phyloP scores from a whole-genome alignment of 2,888 invertebrate genomes.

The Prosopocoilus inquinatus region DNA sequence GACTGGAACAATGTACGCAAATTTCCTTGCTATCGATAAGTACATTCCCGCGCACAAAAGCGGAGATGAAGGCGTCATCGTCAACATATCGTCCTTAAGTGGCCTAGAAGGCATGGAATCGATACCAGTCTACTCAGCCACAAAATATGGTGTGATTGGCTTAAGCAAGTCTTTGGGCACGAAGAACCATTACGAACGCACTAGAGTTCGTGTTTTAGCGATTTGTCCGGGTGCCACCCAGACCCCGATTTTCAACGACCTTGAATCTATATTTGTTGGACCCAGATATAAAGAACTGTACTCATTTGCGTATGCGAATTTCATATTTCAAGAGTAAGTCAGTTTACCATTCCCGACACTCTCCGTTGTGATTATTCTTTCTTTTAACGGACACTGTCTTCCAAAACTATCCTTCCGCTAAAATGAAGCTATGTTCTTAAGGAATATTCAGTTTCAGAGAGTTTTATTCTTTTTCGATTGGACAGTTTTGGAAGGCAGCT shows the following conservation, averaged over 20 bases:
- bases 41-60: slow-evolving; percentile 12
- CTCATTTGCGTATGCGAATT: not conserved
- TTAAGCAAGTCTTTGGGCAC: slow-evolving; percentile 5
- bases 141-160: slow-evolving; percentile 9
- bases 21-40: slow-evolving; percentile 6
- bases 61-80: slow-evolving; percentile 9
- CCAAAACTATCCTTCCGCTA: too few relatives aligned
- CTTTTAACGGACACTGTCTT: too few relatives aligned
- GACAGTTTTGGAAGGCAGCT: too few relatives aligned
- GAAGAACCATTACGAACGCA: slow-evolving; percentile 2
- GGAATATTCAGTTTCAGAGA: too few relatives aligned
- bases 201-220: slow-evolving; percentile 7
- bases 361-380: not conserved
- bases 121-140: slow-evolving; percentile 9
- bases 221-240: slow-evolving; percentile 12
- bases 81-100: slow-evolving; percentile 12
- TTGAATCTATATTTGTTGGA: slow-evolving; percentile 15
- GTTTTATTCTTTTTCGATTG: too few relatives aligned
- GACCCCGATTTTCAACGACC: not conserved
- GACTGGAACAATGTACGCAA: slow-evolving; percentile 13
- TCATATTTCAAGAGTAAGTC: slow-evolving; percentile 13
- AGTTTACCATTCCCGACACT: too few relatives aligned
- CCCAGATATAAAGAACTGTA: slow-evolving; percentile 5
- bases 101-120: slow-evolving; percentile 1
- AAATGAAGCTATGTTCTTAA: too few relatives aligned